Base-by-base conservation (phyloP, 2,888 invertebrate species). In the Zaprionus lineosus region DNA sequence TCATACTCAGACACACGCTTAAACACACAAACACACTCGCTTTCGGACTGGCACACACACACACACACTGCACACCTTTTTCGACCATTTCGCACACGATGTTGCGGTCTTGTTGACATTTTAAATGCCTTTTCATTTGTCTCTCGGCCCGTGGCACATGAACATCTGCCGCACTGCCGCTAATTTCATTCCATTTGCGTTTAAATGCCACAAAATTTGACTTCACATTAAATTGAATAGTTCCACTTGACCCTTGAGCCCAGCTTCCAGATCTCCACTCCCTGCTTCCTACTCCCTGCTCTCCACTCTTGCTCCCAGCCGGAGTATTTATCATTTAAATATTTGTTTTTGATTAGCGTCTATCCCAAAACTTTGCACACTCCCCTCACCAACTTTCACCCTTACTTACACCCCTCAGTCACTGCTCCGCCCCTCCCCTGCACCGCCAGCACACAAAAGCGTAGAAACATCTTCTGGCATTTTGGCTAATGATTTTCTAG, bases 121-220 rank as follows among this genome's bases (percentile, higher is more conserved):
- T 82, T 78, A 84, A 82, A 82, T 82, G 83, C 66, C 82, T 67
- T 82, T 84, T 84, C 74, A 84, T 84, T 84, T 75, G 73, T 73
- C 65, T 70, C 46, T 40, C 59, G 16, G 9, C 7, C 11, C 2
- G 2, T 14, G 12, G 15, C 7, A 18, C 14, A 9, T n/a, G 18
- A 21, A 19, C 65, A 65, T 43, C 34, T 66, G 67, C 55, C 60
- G 9, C 60, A 56, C 47, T 21, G 33, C 34, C 84, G 84, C 84
- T 79, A 79, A 79, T 83, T 79, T 83, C 74, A 61, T 74, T 68
- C 62, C 68, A 79, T 79, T 83, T 78, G 26, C 65, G 55, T 73
- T 69, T 75, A 67, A 82, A 73, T 62, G 59, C 76, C 68, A 56
- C 71, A 75, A 65, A 72, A 64, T 74, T 65, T 40, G 33, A 55